phyloP scores from a whole-genome alignment of 1,140 invertebrate species.

The Heliconius eleuchia region DNA sequence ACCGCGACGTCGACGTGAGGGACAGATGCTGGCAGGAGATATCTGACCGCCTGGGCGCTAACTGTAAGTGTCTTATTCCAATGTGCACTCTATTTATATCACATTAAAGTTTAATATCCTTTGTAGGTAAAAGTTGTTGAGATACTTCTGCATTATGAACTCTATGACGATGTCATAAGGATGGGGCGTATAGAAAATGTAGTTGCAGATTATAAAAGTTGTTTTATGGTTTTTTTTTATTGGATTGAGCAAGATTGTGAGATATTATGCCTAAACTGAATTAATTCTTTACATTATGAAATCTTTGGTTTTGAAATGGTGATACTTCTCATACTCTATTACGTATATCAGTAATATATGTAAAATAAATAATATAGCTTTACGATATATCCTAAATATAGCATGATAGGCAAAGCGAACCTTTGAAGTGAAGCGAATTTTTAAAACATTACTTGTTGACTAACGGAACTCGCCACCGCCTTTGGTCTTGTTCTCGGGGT shows the following conservation, averaged over 20 bases:
- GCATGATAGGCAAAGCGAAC: too few relatives aligned
- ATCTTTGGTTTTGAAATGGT: not conserved
- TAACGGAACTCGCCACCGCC: too few relatives aligned
- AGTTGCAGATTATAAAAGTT: slow-evolving; percentile 3
- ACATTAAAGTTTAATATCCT: slow-evolving; percentile 29
- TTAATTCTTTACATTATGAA: not conserved
- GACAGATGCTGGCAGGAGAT: slow-evolving; percentile 73
- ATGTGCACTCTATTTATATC: not conserved
- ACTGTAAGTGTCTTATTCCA: slow-evolving; percentile 55
- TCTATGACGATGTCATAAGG: not conserved
- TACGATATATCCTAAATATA: too few relatives aligned
- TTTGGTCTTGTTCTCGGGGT: too few relatives aligned
- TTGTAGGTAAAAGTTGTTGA: not conserved
- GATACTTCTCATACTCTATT: not conserved
- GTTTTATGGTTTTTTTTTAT: not conserved
- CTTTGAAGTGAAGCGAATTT: too few relatives aligned
- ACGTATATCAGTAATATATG: too few relatives aligned
- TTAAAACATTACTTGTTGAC: too few relatives aligned
- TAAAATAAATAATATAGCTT: too few relatives aligned
- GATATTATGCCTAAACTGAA: not conserved
- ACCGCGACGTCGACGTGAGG: slow-evolving; percentile 67
- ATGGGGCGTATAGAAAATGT: not conserved
- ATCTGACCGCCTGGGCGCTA: slow-evolving; percentile 64
- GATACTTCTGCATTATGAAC: not conserved
- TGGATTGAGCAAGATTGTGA: not conserved